Evolutionary conservation across 2,888 invertebrate species (phyloP).

Genomic region (Orthonevra nobilis): DNA sequence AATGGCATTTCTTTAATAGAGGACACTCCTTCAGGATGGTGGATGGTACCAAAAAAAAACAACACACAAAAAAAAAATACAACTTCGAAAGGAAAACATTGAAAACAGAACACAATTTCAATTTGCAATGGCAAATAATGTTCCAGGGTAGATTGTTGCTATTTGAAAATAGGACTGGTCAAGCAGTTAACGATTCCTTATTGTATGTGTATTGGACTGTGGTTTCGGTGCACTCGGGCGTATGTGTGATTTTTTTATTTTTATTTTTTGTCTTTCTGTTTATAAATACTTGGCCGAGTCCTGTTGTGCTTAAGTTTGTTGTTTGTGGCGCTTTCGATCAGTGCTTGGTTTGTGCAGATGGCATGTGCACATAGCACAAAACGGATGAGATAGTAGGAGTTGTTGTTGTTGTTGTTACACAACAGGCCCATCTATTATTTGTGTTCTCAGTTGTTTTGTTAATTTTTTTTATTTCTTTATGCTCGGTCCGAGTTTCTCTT

Average conservation of each 20-base stretch:
- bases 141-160: constrained; percentile 27
- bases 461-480: constrained; percentile 24
- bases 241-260: constrained; percentile 45
- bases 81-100: constrained; percentile 56
- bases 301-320: constrained; percentile 50
- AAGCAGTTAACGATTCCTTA: constrained; percentile 60
- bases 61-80: constrained; percentile 1
- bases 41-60: constrained; percentile 17
- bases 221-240: constrained; percentile 24
- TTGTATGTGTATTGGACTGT: constrained; percentile 36
- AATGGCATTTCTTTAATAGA: constrained; percentile 55
- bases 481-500: constrained; percentile 28
- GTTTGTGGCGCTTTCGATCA: constrained; percentile 40
- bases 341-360: constrained; percentile 58
- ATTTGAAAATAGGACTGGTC: constrained; percentile 7
- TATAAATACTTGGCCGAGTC: constrained; percentile 1
- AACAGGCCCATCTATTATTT: constrained; percentile 46
- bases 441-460: constrained; percentile 3
- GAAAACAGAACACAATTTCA: constrained; percentile 69
- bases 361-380: constrained; percentile 55
- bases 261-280: too few relatives aligned
- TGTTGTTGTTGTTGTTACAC: constrained; percentile 51
- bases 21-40: constrained; percentile 50
- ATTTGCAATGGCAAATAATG: constrained; percentile 65
- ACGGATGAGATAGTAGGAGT: constrained; percentile 39